Evolutionary conservation across 2,797 vertebrate species (phyloP).

Genomic region (Tenualosa ilisha): DNA sequence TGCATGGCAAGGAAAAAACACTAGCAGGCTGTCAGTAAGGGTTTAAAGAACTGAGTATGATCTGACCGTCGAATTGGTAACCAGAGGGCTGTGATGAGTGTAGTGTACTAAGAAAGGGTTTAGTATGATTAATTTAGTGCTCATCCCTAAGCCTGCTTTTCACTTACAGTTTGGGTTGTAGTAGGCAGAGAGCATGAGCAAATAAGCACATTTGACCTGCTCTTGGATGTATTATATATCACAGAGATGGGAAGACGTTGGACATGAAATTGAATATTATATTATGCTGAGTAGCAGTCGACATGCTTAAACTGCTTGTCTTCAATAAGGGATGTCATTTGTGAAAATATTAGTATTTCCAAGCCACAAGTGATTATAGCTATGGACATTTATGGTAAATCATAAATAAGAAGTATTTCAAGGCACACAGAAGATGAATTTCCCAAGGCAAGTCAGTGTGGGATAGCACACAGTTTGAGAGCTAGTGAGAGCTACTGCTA

Average conservation of each 20-base stretch:
- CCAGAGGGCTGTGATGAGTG: background rate
- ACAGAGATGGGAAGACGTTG: background rate
- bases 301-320: background rate
- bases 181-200: background rate
- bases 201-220: background rate
- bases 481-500: no score
- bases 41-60: background rate
- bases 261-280: background rate
- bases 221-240: background rate
- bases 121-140: slow-evolving; percentile 18
- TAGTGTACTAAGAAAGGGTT: background rate
- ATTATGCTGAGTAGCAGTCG: background rate
- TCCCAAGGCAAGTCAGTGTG: no score
- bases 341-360: no score
- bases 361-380: no score
- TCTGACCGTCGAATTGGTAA: background rate
- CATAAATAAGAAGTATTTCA: no score
- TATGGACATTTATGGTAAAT: no score
- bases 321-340: background rate
- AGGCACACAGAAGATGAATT: no score
- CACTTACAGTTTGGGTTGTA: background rate
- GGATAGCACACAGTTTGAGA: no score
- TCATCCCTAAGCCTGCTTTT: background rate
- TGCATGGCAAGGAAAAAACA: background rate
- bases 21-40: background rate